Percentiles rank a stretch among this genome's conserved stretches.
phyloP scores from a whole-genome alignment of 2,888 invertebrate genomes.

The Mycalesis mineus region DNA sequence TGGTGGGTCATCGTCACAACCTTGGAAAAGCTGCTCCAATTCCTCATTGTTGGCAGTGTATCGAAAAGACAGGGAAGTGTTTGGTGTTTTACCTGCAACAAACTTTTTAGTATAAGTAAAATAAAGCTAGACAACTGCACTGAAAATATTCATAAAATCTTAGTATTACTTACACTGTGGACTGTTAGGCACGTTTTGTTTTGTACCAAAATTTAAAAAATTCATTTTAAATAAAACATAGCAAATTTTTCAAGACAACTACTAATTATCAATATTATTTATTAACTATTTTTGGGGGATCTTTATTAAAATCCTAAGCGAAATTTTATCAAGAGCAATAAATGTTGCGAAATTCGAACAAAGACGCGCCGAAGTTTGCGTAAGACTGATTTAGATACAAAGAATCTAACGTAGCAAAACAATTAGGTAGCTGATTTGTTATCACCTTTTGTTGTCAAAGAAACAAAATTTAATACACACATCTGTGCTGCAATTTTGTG shows the following conservation, averaged over 20 bases:
- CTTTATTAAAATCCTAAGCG: no score
- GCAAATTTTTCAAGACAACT: no score
- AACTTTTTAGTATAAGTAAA: background rate
- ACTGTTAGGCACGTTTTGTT: no score
- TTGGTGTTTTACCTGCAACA: slow-evolving; percentile 65
- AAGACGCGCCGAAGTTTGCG: slow-evolving; percentile 14
- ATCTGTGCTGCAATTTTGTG: background rate
- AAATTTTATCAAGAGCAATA: background rate
- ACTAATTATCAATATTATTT: no score
- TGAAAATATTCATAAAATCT: no score
- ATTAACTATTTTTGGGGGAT: no score
- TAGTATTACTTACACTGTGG: no score
- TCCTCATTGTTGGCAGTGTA: slow-evolving; percentile 88
- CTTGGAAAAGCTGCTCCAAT: slow-evolving; percentile 82
- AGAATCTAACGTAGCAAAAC: background rate
- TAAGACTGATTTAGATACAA: slow-evolving; percentile 7
- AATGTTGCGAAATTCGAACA: slow-evolving; percentile 12
- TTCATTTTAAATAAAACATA: no score
- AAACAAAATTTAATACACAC: slow-evolving; percentile 33
- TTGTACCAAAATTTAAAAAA: no score
- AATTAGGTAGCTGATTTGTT: slow-evolving; percentile 31
- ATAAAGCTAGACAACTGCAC: background rate
- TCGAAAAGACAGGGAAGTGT: slow-evolving; percentile 79
- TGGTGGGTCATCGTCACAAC: slow-evolving; percentile 78
- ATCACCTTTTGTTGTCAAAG: slow-evolving; percentile 57